These are phyloP conservation scores for Drosophila anomalata DNA, from an alignment of 2,888 invertebrate genomes.

Conservation along the genomic window DNA sequence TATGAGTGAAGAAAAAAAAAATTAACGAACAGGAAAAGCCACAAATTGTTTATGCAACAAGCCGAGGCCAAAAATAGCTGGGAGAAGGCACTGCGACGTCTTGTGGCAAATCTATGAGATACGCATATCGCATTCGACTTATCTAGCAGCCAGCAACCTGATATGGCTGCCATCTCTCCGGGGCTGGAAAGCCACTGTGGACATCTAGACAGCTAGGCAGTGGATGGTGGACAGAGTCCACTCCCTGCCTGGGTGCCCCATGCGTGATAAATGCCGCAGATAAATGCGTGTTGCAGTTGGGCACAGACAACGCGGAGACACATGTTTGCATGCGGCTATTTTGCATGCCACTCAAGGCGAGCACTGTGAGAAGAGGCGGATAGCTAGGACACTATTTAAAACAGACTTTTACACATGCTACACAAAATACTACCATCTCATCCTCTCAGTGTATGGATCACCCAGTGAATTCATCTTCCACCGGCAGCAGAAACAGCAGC, in stretches of 20 bases:
- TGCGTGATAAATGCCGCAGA: constrained; percentile 75
- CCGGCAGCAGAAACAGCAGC: constrained; percentile 16
- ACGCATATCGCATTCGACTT: constrained; percentile 77
- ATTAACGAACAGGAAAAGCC: constrained; percentile 61
- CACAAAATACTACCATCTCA: too few relatives aligned
- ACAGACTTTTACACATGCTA: too few relatives aligned
- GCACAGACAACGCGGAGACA: constrained; percentile 75
- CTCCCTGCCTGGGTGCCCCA: constrained; percentile 25
- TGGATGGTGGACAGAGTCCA: constrained; percentile 14
- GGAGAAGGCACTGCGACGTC: constrained; percentile 13
- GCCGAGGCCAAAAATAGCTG: constrained; percentile 44
- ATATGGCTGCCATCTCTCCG: constrained; percentile 59
- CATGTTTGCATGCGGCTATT: constrained; percentile 67
- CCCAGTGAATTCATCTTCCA: constrained; percentile 32
- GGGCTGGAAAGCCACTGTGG: constrained; percentile 4
- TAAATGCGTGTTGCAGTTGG: constrained; percentile 73
- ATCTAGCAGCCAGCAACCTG: constrained; percentile 69
- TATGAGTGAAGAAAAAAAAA: constrained; percentile 2
- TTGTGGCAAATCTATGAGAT: constrained; percentile 70
- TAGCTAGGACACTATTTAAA: too few relatives aligned
- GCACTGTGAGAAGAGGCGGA: constrained; percentile 15
- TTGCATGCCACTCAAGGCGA: constrained; percentile 39
- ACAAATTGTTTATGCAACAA: constrained; percentile 64
- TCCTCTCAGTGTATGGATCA: constrained; percentile 22
- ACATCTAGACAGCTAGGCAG: constrained; percentile 3